Evolutionary conservation across 2,113 vertebrate species (phyloP).

Genomic region (Asarcornis scutulata): DNA sequence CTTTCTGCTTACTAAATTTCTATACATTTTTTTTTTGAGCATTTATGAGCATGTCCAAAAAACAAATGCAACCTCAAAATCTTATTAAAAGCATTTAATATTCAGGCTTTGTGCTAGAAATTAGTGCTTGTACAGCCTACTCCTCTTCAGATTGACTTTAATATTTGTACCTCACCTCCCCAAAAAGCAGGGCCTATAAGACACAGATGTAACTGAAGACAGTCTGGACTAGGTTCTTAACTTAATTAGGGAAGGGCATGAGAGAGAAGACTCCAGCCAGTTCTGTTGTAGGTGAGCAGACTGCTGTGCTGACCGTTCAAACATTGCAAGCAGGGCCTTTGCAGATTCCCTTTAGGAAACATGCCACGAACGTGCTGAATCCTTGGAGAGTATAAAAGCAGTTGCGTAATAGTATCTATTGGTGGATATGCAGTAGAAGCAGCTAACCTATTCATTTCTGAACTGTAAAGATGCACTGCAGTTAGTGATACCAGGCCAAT

Average conservation of each 20-base stretch:
- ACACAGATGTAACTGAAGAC: neutral
- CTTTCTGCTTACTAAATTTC: neutral
- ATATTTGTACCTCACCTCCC: neutral
- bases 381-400: neutral
- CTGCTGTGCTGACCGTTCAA: neutral
- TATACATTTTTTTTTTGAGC: neutral
- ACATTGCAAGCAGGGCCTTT: neutral
- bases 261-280: neutral
- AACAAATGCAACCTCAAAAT: neutral
- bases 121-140: neutral
- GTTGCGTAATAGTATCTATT: neutral
- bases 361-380: neutral
- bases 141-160: neutral
- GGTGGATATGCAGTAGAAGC: neutral
- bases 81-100: neutral
- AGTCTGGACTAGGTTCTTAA: neutral
- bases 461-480: neutral
- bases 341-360: neutral
- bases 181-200: neutral
- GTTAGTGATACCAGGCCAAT: neutral
- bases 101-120: neutral
- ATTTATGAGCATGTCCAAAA: neutral
- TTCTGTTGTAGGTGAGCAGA: neutral
- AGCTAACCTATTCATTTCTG: neutral
- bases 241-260: neutral